Evolutionary conservation across 2,888 invertebrate species (phyloP), one percentile per base, ranked within the genome.

Genomic region (Toxonevra muliebris): DNA sequence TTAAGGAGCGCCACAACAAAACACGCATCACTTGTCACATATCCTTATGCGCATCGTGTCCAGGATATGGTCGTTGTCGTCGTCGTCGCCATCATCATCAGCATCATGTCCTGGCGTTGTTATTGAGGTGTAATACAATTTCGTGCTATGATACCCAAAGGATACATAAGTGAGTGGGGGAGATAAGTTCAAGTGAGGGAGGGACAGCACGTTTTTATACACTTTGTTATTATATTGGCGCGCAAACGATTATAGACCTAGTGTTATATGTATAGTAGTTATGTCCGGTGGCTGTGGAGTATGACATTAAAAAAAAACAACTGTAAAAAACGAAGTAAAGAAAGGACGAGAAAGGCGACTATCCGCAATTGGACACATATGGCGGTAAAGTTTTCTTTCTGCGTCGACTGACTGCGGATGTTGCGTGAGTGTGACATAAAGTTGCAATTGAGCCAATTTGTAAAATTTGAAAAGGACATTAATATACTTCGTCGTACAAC

Each of bases 381-480:
- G 81, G 77, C 75, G 78, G 79, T 76, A 65, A 72, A 72, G 62
- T 69, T 73, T 30, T 66, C 66, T 66, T 66, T 69, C 42, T 19
- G 50, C 13, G 53, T 0, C 40, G 4, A 15, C 12, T 13, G 7
- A 10, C 54, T 15, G 30, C 41, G 41, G 30, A 40, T 43, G 61
- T 67, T 71, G 72, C 69, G 74, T 75, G 76, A 75, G 76, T 79
- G 76, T 78, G 79, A 78, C 80, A 83, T 82, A 82, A 84, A 83
- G 79, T 80, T 81, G 82, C 82, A 84, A 84, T 84, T 84, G 84
- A 84, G 81, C 81, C 84, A 84, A 84, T 84, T 84, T 84, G 80
- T 82, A 79, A 81, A 80, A 76, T 80, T 75, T 75, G 76, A 71
- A 76, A 75, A 79, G 77, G 76, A 77, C 78, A 80, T 80, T 79